Evolutionary conservation across 2,113 vertebrate species (phyloP).

Genomic region (Corythornis madagascariensis): DNA sequence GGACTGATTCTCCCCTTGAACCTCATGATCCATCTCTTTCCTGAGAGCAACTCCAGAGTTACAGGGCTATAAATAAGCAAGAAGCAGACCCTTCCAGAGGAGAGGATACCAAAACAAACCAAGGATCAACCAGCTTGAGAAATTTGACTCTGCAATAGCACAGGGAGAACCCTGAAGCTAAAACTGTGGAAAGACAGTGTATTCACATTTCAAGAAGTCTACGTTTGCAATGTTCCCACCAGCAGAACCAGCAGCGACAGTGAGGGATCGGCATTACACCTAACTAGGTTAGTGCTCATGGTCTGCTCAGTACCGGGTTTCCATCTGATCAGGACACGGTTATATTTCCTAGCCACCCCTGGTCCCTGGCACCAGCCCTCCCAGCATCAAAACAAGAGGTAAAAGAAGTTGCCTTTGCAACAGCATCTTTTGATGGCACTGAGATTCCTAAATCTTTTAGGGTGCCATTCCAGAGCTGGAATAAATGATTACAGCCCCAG

Average conservation of each 20-base stretch:
- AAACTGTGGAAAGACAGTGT: not conserved
- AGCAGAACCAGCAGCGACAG: not conserved
- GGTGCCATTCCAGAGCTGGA: not conserved
- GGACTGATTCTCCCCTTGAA: slow-evolving; percentile 43
- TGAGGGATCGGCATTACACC: not conserved
- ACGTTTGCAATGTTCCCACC: not conserved
- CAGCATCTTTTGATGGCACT: not conserved
- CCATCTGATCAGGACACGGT: not conserved
- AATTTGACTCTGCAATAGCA: not conserved
- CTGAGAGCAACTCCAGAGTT: not conserved
- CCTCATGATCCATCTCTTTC: not conserved
- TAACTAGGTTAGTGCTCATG: not conserved
- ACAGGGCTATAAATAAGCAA: slow-evolving; percentile 44
- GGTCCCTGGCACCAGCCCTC: not conserved
- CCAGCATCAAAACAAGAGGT: not conserved
- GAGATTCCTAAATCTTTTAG: not conserved
- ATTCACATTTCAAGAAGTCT: not conserved
- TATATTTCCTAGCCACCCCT: not conserved
- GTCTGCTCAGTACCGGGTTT: not conserved
- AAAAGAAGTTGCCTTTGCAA: not conserved
- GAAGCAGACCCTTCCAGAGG: not conserved
- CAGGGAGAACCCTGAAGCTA: not conserved
- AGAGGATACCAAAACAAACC: slow-evolving; percentile 41
- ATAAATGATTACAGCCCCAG: not conserved
- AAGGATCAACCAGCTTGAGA: not conserved